These are phyloP conservation scores for Agrotis puta DNA, from an alignment of 2,888 invertebrate species.

Conservation along the genomic window DNA sequence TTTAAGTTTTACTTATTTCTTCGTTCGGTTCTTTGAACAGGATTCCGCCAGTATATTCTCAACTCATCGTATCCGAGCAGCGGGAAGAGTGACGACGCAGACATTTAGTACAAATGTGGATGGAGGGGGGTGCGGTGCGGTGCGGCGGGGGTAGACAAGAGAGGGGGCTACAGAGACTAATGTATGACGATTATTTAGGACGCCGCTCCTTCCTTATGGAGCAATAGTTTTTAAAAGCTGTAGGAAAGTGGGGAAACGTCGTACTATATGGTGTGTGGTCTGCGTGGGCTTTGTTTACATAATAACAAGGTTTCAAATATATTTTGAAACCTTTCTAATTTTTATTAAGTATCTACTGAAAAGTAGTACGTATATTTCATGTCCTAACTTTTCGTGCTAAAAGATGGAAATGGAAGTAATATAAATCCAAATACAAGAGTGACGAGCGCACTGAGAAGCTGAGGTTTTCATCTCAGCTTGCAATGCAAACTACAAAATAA, in stretches of 20 bases:
- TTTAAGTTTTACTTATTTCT: background rate
- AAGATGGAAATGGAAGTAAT: no score
- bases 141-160: background rate
- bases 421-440: background rate
- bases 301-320: no score
- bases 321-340: no score
- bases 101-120: conserved; percentile 58
- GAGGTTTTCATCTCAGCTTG: background rate
- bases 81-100: conserved; percentile 48
- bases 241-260: conserved; percentile 34
- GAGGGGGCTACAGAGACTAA: conserved; percentile 51
- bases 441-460: no score
- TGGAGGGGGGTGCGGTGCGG: conserved; percentile 3
- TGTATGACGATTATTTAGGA: conserved; percentile 64
- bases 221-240: conserved; percentile 58
- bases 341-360: background rate
- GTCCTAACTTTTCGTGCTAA: background rate
- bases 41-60: conserved; percentile 27
- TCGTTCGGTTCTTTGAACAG: background rate
- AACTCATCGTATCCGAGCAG: conserved; percentile 34
- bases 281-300: background rate
- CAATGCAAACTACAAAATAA: background rate
- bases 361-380: background rate
- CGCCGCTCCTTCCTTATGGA: conserved; percentile 48
- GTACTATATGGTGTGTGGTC: background rate